phyloP scores from a whole-genome alignment of 2,797 vertebrate species.

The Oophaga sylvatica region DNA sequence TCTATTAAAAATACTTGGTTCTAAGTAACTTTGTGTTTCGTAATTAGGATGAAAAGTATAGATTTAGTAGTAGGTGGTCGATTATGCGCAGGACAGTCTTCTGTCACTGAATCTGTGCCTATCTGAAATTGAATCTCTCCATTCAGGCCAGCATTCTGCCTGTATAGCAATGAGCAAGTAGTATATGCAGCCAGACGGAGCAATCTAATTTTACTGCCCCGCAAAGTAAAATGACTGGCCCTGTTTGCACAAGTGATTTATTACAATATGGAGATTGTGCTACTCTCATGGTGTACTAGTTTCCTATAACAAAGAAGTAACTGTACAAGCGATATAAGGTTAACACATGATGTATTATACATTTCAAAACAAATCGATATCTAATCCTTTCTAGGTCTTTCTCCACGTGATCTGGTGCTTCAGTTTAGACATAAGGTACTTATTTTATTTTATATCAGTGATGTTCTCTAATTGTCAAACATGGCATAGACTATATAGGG shows the following conservation, averaged over 20 bases:
- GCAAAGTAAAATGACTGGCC: background rate
- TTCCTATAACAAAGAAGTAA: background rate
- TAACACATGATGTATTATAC: background rate
- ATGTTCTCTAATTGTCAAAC: background rate
- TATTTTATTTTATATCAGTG: background rate
- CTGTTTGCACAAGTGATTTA: background rate
- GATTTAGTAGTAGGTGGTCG: too few species aligned
- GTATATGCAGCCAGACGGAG: too few species aligned
- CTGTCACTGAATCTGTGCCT: too few species aligned
- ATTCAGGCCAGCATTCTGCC: too few species aligned
- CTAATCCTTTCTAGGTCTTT: constrained; percentile 82
- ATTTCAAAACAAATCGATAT: background rate
- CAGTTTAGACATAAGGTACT: constrained; percentile 97
- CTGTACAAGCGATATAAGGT: background rate
- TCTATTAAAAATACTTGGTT: too few species aligned
- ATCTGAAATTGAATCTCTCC: too few species aligned
- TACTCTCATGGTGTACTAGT: background rate
- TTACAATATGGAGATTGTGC: background rate
- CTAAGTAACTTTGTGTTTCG: too few species aligned
- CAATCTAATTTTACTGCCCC: too few species aligned
- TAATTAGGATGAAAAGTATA: too few species aligned
- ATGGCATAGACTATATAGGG: background rate
- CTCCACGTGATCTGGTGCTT: constrained; percentile 93
- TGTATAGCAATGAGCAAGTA: too few species aligned
- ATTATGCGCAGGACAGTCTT: too few species aligned